Conservation (phyloP, 1,140 invertebrate genomes). For the Agrypnia vestita region DNA sequence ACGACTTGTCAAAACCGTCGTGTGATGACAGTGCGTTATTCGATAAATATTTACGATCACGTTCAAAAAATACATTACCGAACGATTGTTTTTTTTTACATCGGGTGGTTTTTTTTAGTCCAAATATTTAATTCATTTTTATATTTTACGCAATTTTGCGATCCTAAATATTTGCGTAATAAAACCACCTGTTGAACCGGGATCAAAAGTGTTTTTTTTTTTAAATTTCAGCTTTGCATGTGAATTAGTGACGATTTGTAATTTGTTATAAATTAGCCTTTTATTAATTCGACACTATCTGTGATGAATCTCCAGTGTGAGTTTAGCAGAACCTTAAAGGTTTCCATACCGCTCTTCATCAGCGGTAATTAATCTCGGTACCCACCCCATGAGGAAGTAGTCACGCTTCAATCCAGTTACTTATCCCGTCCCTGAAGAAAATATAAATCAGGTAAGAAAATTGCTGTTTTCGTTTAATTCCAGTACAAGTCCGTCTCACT, state of each 20-base stretch:
- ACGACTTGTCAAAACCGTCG: conserved; percentile 43
- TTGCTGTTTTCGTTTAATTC: too few relatives aligned
- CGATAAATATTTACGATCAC: conserved; percentile 27
- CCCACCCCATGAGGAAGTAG: conserved; percentile 9
- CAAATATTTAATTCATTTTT: neutral
- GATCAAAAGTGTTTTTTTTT: too few relatives aligned
- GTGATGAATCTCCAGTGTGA: conserved; percentile 33
- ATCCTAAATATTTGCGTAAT: neutral
- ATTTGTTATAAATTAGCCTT: neutral
- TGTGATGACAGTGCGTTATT: conserved; percentile 38
- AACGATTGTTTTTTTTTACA: conserved; percentile 16
- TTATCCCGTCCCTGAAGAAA: neutral
- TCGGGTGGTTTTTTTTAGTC: neutral
- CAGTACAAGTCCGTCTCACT: too few relatives aligned
- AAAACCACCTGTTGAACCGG: too few relatives aligned
- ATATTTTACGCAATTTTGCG: too few relatives aligned
- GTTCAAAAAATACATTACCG: conserved; percentile 6
- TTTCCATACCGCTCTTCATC: neutral
- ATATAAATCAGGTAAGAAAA: neutral
- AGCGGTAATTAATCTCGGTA: neutral
- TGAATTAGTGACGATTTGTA: neutral
- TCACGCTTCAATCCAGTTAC: neutral
- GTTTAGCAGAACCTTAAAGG: neutral
- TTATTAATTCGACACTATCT: neutral
- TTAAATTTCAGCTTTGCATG: too few relatives aligned